These are phyloP conservation scores for Acanthopagrus latus DNA, from an alignment of 2,797 vertebrate genomes.

Conservation along the genomic window DNA sequence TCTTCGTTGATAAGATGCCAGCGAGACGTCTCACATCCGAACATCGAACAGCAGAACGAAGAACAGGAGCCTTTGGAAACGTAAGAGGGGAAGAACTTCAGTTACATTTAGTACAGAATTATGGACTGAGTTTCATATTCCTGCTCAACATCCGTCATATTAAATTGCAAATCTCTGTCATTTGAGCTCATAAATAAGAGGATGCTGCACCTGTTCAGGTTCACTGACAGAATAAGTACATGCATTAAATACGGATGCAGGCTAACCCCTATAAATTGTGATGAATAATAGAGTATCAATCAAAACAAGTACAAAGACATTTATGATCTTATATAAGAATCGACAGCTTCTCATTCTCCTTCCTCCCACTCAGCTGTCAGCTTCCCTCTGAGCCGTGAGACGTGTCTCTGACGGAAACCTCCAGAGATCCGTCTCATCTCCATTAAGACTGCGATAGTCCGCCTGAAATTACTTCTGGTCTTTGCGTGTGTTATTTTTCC, in stretches of 20 bases:
- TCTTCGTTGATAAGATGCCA: slow-evolving; percentile 79
- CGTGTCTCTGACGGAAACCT: slow-evolving; percentile 16
- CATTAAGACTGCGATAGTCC: background rate
- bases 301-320: background rate
- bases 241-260: background rate
- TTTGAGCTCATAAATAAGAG: background rate
- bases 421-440: slow-evolving; percentile 1
- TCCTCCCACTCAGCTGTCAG: background rate
- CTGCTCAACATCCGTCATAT: no score
- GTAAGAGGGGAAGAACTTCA: background rate
- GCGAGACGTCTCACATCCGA: slow-evolving; percentile 62
- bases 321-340: background rate
- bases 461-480: background rate
- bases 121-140: background rate
- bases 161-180: background rate
- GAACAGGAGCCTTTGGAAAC: slow-evolving; percentile 19
- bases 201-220: slow-evolving; percentile 4
- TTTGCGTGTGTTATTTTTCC: background rate
- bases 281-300: background rate
- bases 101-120: background rate
- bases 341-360: background rate
- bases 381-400: slow-evolving; percentile 73
- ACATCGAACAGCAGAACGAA: background rate
- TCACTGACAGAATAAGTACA: background rate
- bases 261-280: background rate